These are phyloP conservation scores for Drosophila dunni DNA, from an alignment of 1,140 invertebrate genomes.

Conservation along the genomic window DNA sequence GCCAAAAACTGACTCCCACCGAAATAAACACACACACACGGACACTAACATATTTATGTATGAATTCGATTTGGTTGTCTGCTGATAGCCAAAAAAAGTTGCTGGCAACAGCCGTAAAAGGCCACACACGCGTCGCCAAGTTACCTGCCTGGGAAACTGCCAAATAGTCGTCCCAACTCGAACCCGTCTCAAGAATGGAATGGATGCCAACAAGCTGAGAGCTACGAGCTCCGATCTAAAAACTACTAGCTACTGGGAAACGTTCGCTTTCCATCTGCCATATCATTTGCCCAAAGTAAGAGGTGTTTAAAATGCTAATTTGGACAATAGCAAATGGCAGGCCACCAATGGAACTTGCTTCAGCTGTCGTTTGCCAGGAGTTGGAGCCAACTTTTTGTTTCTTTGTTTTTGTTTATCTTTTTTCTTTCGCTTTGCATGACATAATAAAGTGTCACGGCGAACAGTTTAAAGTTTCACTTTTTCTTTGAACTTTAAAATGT, in stretches of 20 bases:
- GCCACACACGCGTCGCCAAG: slow-evolving; percentile 68
- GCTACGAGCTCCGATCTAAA: not conserved
- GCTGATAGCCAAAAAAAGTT: slow-evolving; percentile 75
- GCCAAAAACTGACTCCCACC: slow-evolving; percentile 57
- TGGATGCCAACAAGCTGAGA: slow-evolving; percentile 8
- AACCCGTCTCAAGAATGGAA: slow-evolving; percentile 15
- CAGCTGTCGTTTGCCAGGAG: slow-evolving; percentile 17
- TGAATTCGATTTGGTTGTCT: slow-evolving; percentile 69
- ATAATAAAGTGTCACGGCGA: slow-evolving; percentile 19
- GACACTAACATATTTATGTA: slow-evolving; percentile 1
- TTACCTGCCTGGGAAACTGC: slow-evolving; percentile 55
- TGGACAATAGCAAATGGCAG: slow-evolving; percentile 60
- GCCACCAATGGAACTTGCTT: slow-evolving; percentile 57
- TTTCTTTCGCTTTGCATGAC: slow-evolving; percentile 7
- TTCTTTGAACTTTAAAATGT: slow-evolving; percentile 4
- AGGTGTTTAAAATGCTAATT: slow-evolving; percentile 82
- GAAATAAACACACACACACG: slow-evolving; percentile 11
- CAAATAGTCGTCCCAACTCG: slow-evolving; percentile 13
- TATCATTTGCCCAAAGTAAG: slow-evolving; percentile 77
- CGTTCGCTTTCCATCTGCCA: slow-evolving; percentile 66
- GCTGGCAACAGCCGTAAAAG: slow-evolving; percentile 66
- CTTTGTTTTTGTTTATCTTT: slow-evolving; percentile 22
- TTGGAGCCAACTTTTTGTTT: slow-evolving; percentile 17
- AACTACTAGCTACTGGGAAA: not conserved
- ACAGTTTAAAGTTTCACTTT: slow-evolving; percentile 14